These are phyloP conservation scores for Meghimatium bilineatum DNA, from an alignment of 2,888 invertebrate species.

Conservation along the genomic window DNA sequence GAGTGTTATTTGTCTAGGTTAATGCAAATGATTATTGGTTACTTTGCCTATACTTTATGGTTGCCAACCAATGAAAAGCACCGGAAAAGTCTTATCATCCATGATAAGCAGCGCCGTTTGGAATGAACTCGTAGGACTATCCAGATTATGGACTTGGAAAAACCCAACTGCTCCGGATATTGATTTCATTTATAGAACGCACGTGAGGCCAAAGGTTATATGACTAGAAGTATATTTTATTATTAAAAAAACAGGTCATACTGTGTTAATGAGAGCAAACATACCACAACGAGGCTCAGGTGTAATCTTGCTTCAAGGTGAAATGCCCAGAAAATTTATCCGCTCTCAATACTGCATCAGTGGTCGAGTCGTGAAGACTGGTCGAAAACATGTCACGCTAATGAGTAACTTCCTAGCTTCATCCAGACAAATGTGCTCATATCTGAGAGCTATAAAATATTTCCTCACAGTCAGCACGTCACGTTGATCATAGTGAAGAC, in stretches of 20 bases:
- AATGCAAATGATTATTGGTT: too few species aligned
- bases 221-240: not conserved
- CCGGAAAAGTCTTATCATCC: too few species aligned
- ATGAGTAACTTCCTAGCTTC: slow-evolving; percentile 15
- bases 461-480: slow-evolving; percentile 8
- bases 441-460: not conserved
- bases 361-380: slow-evolving; percentile 5
- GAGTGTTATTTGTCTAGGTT: too few species aligned
- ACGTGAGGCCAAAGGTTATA: not conserved
- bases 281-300: slow-evolving; percentile 12
- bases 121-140: too few species aligned
- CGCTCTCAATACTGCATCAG: slow-evolving; percentile 4
- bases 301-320: slow-evolving; percentile 25
- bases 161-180: not conserved
- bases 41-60: too few species aligned
- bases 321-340: slow-evolving; percentile 9
- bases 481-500: not conserved
- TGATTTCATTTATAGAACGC: not conserved
- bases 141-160: too few species aligned
- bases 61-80: too few species aligned
- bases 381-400: not conserved
- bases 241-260: slow-evolving; percentile 15
- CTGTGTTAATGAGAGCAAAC: slow-evolving; percentile 4
- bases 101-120: too few species aligned
- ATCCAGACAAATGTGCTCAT: not conserved